A percentile compares a stretch with the other conserved stretches of the same genome.
phyloP scores from a whole-genome alignment of 1,140 invertebrate species.

The Rhyzopertha dominica region DNA sequence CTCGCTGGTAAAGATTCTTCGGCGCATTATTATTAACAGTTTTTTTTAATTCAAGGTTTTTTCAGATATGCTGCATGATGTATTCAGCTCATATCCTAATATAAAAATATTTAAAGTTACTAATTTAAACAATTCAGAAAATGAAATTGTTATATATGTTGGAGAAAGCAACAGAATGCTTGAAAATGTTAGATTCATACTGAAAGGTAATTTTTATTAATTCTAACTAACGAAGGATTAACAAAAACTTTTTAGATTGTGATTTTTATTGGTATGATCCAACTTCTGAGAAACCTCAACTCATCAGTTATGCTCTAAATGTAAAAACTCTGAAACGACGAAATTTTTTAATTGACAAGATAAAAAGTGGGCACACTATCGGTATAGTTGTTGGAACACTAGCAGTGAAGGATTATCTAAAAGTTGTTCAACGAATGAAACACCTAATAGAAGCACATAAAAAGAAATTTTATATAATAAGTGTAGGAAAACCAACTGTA shows the following conservation, averaged over 20 bases:
- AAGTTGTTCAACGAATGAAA: conserved; percentile 72
- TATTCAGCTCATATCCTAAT: conserved; percentile 42
- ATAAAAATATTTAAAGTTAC: conserved; percentile 36
- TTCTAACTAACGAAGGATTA: conserved; percentile 28
- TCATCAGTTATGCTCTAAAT: conserved; percentile 45
- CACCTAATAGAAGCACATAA: conserved; percentile 63
- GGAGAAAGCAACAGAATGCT: conserved; percentile 32
- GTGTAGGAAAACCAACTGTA: conserved; percentile 87
- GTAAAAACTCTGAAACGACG: conserved; percentile 67
- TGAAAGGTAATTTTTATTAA: conserved; percentile 26
- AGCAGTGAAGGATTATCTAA: conserved; percentile 72
- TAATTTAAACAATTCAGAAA: conserved; percentile 11
- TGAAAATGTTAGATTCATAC: conserved; percentile 29
- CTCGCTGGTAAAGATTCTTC: conserved; percentile 22
- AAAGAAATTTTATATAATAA: conserved; percentile 86
- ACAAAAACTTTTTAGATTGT: conserved; percentile 30
- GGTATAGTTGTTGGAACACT: conserved; percentile 88
- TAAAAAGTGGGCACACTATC: conserved; percentile 80
- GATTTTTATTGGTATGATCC: conserved; percentile 51
- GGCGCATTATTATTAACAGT: conserved; percentile 11
- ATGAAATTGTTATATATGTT: conserved; percentile 28
- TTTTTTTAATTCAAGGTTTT: conserved; percentile 9
- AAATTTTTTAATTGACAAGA: conserved; percentile 78
- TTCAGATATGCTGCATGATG: conserved; percentile 16
- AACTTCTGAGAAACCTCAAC: conserved; percentile 39